These are phyloP conservation scores for Mus spicilegus DNA, from an alignment of 2,113 vertebrate species.

Conservation along the genomic window DNA sequence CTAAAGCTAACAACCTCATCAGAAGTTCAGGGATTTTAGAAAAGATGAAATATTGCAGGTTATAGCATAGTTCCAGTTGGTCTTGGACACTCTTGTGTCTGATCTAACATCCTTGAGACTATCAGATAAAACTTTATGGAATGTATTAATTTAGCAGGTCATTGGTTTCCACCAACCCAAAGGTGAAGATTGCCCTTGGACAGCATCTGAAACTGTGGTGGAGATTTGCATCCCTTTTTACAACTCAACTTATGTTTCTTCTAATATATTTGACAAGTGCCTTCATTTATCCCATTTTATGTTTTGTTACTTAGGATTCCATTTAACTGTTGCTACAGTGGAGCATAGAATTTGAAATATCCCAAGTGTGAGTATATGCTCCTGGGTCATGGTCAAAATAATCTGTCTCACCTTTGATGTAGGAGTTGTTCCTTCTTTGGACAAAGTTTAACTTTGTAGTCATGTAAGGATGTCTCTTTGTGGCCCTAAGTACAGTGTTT, in stretches of 20 bases:
- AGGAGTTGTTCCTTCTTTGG: not conserved
- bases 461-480: not conserved
- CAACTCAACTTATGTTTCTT: not conserved
- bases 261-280: not conserved
- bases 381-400: not conserved
- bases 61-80: not conserved
- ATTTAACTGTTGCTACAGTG: not conserved
- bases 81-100: not conserved
- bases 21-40: not conserved
- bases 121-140: not conserved
- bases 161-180: not conserved
- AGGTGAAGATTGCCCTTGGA: not conserved
- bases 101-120: not conserved
- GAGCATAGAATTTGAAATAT: not conserved
- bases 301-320: not conserved
- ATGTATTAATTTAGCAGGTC: not conserved
- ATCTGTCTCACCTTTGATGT: not conserved
- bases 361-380: not conserved
- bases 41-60: not conserved
- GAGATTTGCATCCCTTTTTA: not conserved
- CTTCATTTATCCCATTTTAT: not conserved
- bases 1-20: not conserved
- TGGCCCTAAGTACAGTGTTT: too few relatives aligned
- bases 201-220: not conserved
- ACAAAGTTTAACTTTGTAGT: not conserved